Evolutionary conservation across 2,888 invertebrate genomes (phyloP).

Genomic region (Malthinus seriepunctatus): DNA sequence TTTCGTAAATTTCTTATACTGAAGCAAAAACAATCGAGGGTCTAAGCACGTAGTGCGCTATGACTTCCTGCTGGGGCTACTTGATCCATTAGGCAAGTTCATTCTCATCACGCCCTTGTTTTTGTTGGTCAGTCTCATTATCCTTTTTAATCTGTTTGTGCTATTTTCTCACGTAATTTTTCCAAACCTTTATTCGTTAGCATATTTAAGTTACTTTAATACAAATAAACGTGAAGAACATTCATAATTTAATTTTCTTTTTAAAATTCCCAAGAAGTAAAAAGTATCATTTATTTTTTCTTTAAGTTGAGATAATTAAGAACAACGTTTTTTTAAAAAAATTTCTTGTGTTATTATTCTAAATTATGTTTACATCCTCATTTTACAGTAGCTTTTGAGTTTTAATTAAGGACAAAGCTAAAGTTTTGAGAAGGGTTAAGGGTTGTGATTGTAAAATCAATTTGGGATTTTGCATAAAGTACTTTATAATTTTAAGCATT

Average conservation of each 20-base stretch:
- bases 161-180: conserved; percentile 17
- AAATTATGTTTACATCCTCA: conserved; percentile 22
- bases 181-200: conserved; percentile 4
- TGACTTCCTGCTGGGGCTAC: conserved; percentile 22
- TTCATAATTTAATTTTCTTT: background rate
- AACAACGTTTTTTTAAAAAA: conserved; percentile 5
- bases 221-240: background rate
- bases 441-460: conserved; percentile 46
- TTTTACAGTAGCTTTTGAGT: conserved; percentile 27
- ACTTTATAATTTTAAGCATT: no score
- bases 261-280: conserved; percentile 12
- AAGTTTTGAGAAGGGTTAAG: conserved; percentile 27
- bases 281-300: conserved; percentile 6
- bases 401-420: conserved; percentile 32
- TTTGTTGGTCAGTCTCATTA: conserved; percentile 24
- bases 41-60: conserved; percentile 18
- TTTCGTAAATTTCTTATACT: conserved; percentile 16
- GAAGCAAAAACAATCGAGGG: conserved; percentile 19
- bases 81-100: conserved; percentile 28
- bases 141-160: conserved; percentile 28
- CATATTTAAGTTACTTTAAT: background rate
- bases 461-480: conserved; percentile 25
- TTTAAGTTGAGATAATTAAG: conserved; percentile 24
- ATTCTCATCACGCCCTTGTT: conserved; percentile 27
- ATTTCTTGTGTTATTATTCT: conserved; percentile 6